Percentiles rank a stretch among this genome's conserved stretches.
phyloP scores from a whole-genome alignment of 2,797 vertebrate genomes.

The Glossophaga mutica region DNA sequence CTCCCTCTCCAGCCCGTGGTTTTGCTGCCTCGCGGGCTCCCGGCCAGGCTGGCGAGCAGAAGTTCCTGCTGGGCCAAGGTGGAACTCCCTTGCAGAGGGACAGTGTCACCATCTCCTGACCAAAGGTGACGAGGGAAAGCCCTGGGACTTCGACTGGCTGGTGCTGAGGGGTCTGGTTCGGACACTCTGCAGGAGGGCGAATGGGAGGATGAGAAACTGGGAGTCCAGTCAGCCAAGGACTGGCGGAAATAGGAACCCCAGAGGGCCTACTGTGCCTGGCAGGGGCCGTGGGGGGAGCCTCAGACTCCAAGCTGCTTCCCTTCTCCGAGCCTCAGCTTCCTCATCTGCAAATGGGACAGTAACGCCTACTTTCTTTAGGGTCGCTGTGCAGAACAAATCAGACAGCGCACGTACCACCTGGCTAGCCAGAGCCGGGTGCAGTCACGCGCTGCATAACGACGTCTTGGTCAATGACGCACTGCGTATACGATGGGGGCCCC shows the following conservation, averaged over 20 bases:
- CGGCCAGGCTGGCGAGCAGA: background rate
- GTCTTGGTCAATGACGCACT: background rate
- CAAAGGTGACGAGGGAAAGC: background rate
- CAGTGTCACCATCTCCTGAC: background rate
- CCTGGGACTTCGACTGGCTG: background rate
- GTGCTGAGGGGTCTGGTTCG: background rate
- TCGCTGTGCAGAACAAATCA: background rate
- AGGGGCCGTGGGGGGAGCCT: background rate
- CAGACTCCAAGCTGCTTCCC: background rate
- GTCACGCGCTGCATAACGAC: background rate
- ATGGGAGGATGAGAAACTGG: background rate
- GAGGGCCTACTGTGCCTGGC: background rate
- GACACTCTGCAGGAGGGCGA: background rate
- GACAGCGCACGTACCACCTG: background rate
- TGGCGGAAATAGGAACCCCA: background rate
- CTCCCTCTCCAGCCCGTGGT: no score
- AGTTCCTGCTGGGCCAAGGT: background rate
- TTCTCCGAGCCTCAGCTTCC: background rate
- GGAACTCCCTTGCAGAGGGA: background rate
- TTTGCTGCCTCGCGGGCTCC: accelerated
- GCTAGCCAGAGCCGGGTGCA: background rate
- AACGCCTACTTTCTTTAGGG: background rate
- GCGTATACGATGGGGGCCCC: background rate
- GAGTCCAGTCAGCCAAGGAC: no score
- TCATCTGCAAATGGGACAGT: background rate